Evolutionary conservation across 1,140 invertebrate genomes (phyloP), one percentile per base, ranked within the genome.

Genomic region (Zaprionus taronus): DNA sequence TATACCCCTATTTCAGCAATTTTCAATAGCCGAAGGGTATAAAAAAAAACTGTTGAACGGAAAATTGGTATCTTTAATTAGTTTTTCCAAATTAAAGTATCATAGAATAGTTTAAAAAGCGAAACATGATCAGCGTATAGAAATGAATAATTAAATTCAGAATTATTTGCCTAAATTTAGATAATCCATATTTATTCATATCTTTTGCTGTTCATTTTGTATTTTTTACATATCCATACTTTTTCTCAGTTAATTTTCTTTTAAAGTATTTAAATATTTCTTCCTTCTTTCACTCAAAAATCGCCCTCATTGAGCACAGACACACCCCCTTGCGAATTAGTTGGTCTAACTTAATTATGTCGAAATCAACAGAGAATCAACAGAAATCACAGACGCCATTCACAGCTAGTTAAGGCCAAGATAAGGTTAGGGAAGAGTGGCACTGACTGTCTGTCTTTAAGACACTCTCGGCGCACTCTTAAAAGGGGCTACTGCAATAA

Each of bases 351-450:
- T 84, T 90, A 89, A 89, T 89, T 89, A 89, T 75, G 51, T 75
- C 41, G 17, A 84, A 89, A 89, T 90, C 83, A 86, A 86, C 72
- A 62, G 65, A 86, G 81, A 86, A 89, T 89, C 83, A 86, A 86
- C 72, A 58, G 68, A 85, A 85, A 86, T 82, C 80, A 89, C 64
- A 71, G 68, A 31, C 73, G 72, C 84, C 85, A 89, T 89, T 89
- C 84, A 87, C 74, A 38, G 49, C 36, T 36, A 51, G 47, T 51
- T 47, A 17, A n/a, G 15, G 17, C 17, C 17, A 17, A 20, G 47
- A 22, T 22, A 17, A 47, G 41, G n/a, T 6, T n/a, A 31, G 9
- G 28, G n/a, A 49, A 5, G 20, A 1, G 3, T 0, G 47, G 20
- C 4, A 12, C 14, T 41, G 64, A 41, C 36, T 66, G 64, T 58